Percentiles rank a stretch among this genome's conserved stretches.
Conservation (phyloP, 23 tunicate species). For the Ascidia mentula region DNA sequence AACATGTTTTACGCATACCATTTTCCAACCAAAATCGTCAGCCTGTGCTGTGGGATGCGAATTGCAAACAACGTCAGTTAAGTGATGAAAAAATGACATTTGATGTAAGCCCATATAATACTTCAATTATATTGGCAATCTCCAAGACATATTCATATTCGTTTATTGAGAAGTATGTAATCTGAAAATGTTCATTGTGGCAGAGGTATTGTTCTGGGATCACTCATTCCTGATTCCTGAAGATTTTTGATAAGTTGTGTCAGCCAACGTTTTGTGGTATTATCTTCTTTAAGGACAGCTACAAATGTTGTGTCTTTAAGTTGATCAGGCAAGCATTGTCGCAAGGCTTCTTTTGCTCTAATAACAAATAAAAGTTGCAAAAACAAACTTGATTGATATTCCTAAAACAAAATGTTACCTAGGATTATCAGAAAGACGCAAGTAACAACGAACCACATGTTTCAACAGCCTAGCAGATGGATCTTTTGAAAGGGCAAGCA, state of each 20-base stretch:
- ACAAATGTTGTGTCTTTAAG: slow-evolving; percentile 89
- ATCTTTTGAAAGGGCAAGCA: slow-evolving; percentile 79
- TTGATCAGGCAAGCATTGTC: slow-evolving; percentile 99
- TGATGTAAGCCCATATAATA: too few species aligned
- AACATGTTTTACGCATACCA: too few species aligned
- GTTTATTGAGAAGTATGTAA: too few species aligned
- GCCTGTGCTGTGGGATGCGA: too few species aligned
- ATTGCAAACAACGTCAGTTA: too few species aligned
- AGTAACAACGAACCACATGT: slow-evolving; percentile 97
- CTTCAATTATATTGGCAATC: too few species aligned
- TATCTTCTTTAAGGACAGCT: slow-evolving; percentile 91
- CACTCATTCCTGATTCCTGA: slow-evolving; percentile 66
- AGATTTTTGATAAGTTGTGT: slow-evolving; percentile 89
- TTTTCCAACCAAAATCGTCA: too few species aligned
- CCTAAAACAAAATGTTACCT: slow-evolving; percentile 18
- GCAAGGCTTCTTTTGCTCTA: slow-evolving; percentile 98
- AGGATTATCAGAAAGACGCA: slow-evolving; percentile 96
- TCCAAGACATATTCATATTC: too few species aligned
- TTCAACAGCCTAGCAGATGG: slow-evolving; percentile 92
- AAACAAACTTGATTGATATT: background rate
- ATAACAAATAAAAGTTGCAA: background rate
- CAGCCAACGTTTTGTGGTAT: slow-evolving; percentile 95
- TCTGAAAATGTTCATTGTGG: slow-evolving; percentile 49
- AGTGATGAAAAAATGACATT: too few species aligned
- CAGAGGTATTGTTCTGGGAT: slow-evolving; percentile 69